A percentile compares a stretch with the other conserved stretches of the same genome.
Evolutionary conservation across 2,888 invertebrate species (phyloP).

Genomic region (Ochropacha duplaris): DNA sequence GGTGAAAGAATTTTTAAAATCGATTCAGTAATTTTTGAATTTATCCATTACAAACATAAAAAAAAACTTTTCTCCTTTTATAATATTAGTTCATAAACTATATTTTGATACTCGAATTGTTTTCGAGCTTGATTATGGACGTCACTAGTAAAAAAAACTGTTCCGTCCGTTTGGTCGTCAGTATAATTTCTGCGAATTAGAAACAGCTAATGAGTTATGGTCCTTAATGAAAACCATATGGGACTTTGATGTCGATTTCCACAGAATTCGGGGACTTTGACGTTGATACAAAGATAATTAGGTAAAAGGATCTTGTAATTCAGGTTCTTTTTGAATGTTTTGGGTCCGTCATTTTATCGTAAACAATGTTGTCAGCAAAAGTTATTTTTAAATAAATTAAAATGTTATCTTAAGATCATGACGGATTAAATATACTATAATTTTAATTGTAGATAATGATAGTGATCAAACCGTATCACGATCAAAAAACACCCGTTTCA

Average conservation of each 20-base stretch:
- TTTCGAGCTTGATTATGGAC: neutral
- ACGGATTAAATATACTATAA: neutral
- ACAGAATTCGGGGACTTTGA: constrained; percentile 18
- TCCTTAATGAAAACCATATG: constrained; percentile 11
- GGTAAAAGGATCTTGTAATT: neutral
- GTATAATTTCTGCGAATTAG: constrained; percentile 24
- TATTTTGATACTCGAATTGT: neutral
- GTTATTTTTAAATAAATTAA: neutral
- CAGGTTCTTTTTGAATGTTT: neutral
- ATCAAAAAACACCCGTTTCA: neutral
- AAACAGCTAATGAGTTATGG: constrained; percentile 23
- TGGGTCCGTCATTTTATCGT: neutral
- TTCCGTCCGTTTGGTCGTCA: constrained; percentile 15
- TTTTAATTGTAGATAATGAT: neutral
- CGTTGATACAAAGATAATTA: constrained; percentile 10
- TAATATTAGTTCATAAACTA: neutral
- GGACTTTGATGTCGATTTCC: constrained; percentile 7
- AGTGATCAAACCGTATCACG: neutral
- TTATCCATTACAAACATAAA: too few species aligned
- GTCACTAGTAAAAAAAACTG: neutral
- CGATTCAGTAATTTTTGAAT: too few species aligned
- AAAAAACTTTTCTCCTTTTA: too few species aligned
- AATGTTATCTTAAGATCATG: neutral
- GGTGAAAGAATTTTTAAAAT: too few species aligned
- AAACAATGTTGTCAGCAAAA: too few species aligned